These are phyloP conservation scores for Burhinus bistriatus DNA, from an alignment of 2,113 vertebrate genomes.

Conservation along the genomic window DNA sequence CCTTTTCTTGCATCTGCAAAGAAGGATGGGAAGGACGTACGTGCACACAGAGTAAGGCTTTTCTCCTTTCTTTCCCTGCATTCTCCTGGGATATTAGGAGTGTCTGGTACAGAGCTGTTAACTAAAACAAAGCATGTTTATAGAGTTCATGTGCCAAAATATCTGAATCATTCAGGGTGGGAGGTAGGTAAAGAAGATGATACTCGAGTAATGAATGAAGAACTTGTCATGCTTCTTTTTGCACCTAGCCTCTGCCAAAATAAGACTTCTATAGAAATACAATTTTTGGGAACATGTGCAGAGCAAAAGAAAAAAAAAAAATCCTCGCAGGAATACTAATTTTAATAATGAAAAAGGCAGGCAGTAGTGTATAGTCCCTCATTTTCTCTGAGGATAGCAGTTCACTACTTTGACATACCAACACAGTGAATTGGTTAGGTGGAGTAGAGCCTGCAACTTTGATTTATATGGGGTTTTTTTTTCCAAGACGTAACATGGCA, in stretches of 20 bases:
- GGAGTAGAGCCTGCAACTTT: background rate
- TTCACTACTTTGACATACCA: background rate
- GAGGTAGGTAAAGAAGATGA: constrained; percentile 31
- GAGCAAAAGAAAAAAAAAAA: background rate
- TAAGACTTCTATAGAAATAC: background rate
- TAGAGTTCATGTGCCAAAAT: constrained; percentile 44
- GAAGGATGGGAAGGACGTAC: constrained; percentile 94
- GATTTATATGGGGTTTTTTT: background rate
- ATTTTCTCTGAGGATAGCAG: background rate
- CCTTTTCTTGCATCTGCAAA: constrained; percentile 93
- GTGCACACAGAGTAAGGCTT: constrained; percentile 87
- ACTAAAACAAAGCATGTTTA: constrained; percentile 32
- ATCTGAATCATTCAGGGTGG: constrained; percentile 59
- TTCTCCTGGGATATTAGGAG: constrained; percentile 18
- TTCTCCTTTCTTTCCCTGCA: background rate
- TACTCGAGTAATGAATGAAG: constrained; percentile 4
- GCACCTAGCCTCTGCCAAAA: background rate
- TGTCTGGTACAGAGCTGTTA: constrained; percentile 16
- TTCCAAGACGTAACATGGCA: background rate
- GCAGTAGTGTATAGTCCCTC: background rate
- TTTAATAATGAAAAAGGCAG: background rate
- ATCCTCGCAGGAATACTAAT: background rate
- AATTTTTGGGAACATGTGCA: background rate
- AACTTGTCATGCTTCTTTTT: background rate
- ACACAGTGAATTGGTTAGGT: background rate